Evolutionary conservation across 2,113 vertebrate species (phyloP).

Genomic region (Chroicocephalus ridibundus): DNA sequence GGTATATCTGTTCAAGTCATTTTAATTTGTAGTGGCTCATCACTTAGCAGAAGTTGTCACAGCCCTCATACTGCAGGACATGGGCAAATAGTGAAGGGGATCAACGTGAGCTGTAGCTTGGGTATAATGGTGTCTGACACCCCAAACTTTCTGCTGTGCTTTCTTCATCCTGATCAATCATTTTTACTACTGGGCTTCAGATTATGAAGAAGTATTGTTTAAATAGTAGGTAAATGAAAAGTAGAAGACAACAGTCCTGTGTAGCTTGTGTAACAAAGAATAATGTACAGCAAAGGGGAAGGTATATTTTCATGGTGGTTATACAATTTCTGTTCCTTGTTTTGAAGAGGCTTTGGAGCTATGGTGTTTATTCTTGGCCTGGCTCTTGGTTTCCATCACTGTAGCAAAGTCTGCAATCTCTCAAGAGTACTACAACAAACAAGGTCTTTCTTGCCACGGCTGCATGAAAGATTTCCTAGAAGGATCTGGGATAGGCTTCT

Average conservation of each 20-base stretch:
- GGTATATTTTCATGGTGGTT: neutral
- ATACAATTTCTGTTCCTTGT: neutral
- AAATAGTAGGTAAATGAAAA: neutral
- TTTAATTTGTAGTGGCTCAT: neutral
- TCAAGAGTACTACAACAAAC: neutral
- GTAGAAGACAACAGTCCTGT: neutral
- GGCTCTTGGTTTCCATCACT: neutral
- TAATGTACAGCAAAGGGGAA: neutral
- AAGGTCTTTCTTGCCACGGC: neutral
- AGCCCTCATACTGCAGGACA: neutral
- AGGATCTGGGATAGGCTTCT: neutral
- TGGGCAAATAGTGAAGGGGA: neutral
- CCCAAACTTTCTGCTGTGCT: neutral
- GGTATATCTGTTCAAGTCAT: neutral
- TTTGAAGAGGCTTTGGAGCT: neutral
- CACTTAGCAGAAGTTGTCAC: neutral
- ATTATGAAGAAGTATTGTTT: neutral
- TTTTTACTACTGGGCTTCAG: neutral
- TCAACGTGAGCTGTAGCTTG: neutral
- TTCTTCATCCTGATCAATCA: rapidly evolving
- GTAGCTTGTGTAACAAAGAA: neutral
- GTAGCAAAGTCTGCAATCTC: neutral
- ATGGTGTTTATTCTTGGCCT: neutral
- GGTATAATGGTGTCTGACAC: neutral
- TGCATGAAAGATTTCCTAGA: neutral